These are phyloP conservation scores for Xiphophorus maculatus DNA, from an alignment of 2,113 vertebrate genomes.

Conservation along the genomic window DNA sequence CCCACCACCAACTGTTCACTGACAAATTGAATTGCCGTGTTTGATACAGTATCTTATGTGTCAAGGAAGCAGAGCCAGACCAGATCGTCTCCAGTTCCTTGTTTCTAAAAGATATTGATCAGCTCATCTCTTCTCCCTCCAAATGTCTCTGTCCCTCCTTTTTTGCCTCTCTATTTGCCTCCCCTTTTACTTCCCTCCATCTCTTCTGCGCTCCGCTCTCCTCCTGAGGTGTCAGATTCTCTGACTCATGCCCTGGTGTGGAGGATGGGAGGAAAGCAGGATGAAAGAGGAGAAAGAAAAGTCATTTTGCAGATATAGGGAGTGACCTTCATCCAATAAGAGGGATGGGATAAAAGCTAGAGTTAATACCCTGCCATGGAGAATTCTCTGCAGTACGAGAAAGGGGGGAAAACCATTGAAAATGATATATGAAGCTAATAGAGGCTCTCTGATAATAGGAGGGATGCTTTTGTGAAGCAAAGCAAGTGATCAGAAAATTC, in stretches of 20 bases:
- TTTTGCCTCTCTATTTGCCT: constrained; percentile 46
- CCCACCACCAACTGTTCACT: constrained; percentile 40
- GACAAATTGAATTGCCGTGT: constrained; percentile 40
- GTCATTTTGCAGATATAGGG: constrained; percentile 74
- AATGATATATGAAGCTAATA: constrained; percentile 64
- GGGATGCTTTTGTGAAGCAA: constrained; percentile 47
- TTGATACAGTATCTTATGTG: constrained; percentile 12
- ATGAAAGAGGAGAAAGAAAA: constrained; percentile 72
- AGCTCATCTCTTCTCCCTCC: constrained; percentile 25
- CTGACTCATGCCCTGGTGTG: constrained; percentile 75
- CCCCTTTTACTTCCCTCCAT: constrained; percentile 25
- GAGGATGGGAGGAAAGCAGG: constrained; percentile 65
- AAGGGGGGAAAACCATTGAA: constrained; percentile 52
- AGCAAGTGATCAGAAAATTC: constrained; percentile 48
- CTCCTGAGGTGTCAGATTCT: constrained; percentile 73
- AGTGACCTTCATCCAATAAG: constrained; percentile 76
- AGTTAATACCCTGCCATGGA: constrained; percentile 76
- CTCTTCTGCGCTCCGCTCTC: constrained; percentile 31
- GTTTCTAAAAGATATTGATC: constrained; percentile 62
- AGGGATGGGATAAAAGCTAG: constrained; percentile 74
- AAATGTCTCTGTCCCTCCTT: constrained; percentile 42
- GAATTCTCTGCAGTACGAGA: constrained; percentile 66
- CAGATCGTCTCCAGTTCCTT: constrained; percentile 57
- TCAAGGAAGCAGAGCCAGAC: constrained; percentile 26
- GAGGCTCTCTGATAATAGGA: constrained; percentile 62